Base-by-base conservation (phyloP, 2,888 invertebrate species). In the Rhaphigaster nebulosa region DNA sequence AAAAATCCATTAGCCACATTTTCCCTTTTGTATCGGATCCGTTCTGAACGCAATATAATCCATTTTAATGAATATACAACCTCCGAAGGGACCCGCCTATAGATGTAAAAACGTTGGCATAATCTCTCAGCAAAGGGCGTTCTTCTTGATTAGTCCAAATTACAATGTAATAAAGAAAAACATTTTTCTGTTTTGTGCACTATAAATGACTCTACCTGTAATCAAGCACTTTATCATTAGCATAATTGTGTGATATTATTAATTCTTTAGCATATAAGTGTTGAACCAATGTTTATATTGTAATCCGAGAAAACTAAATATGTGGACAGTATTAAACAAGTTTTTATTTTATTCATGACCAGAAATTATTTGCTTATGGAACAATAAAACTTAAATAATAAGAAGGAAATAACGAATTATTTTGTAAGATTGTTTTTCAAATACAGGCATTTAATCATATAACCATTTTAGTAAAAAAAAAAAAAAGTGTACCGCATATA, bases 141-240 rank as follows among this genome's bases (percentile, higher is more conserved):
- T 26, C 5, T 50, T 84, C 84, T n/a, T 18, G 8, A 84, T 84
- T 84, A 84, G n/a, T 15, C 26, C n/a, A 84, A 84, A 84, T 84
- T 84, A 50, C 45, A 84, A 84, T 45, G 84, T 84, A 84, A 45
- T 84, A 84, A 84, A 45, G 70, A 38, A 4, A 38, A 34, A 76
- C 18, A 76, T 34, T 29, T 76, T 23, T 34, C 34, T 34, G 70
- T 23, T 20, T 23, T 10, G 34, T 38, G 23, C 34, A 23, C 70
- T 76, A 76, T 38, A 38, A 76, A 38, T 23, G 70, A 12, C 38
- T 34, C 70, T 20, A 1, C 20, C 0, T 4, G 0, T 76, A 76
- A 76, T 76, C 0, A 76, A 76, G 70, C 20, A 34, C 29, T 76
- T 6, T 20, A 38, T 76, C 65, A 65, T 38, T 76, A 38, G 70